Conservation (phyloP, 92 coral and sea anemone species). For the Phenganax stokvisi region DNA sequence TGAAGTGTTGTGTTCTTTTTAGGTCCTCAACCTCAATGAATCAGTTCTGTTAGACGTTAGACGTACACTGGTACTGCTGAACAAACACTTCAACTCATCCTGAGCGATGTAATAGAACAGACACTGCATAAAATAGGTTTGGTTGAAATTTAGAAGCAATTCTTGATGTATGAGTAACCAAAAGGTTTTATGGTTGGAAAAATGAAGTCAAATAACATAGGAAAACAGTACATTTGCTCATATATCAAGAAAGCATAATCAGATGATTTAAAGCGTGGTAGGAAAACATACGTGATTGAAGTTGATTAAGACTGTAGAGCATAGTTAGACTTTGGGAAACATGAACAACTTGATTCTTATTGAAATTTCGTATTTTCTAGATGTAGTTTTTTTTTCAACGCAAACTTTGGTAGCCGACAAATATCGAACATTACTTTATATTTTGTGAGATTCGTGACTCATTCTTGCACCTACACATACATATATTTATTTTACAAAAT, state of each 20-base stretch:
- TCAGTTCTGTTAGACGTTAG: conserved; percentile 83
- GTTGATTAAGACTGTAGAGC: background rate
- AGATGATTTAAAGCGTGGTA: too few species aligned
- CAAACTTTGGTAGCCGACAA: too few species aligned
- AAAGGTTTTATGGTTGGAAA: too few species aligned
- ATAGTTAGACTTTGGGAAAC: conserved; percentile 5
- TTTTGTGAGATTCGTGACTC: background rate
- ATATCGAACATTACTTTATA: too few species aligned
- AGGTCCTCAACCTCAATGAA: conserved; percentile 90
- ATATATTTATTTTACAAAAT: conserved; percentile 12
- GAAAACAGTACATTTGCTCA: too few species aligned
- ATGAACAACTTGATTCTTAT: background rate
- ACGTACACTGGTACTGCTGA: conserved; percentile 71
- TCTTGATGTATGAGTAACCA: too few species aligned
- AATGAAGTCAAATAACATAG: too few species aligned
- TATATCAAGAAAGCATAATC: too few species aligned
- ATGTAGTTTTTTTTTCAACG: too few species aligned
- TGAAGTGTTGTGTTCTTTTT: conserved; percentile 17
- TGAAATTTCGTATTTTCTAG: too few species aligned
- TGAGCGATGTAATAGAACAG: conserved; percentile 36
- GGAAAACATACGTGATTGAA: too few species aligned
- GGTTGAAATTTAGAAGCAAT: too few species aligned
- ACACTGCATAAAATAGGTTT: background rate
- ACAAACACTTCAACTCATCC: conserved; percentile 85
- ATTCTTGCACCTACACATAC: conserved; percentile 22